phyloP scores from a whole-genome alignment of 92 coral and sea anemone species.

The Hydrozoanthus gracilis region DNA sequence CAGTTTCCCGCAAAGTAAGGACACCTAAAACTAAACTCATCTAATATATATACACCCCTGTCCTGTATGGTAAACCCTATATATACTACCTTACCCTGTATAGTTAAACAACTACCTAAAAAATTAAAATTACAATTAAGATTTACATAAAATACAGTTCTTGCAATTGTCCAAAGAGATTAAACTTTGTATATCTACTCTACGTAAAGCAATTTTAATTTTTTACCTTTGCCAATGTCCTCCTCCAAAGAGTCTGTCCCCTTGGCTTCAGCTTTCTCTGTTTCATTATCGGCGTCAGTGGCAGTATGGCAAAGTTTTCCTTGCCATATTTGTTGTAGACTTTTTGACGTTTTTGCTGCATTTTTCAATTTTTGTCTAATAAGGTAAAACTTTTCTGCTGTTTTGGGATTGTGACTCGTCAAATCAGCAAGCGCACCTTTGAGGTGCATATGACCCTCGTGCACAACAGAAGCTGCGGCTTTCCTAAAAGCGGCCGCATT shows the following conservation, averaged over 20 bases:
- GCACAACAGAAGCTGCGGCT: constrained; percentile 42
- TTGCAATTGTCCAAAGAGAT: no score
- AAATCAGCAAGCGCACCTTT: constrained; percentile 1
- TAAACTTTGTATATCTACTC: no score
- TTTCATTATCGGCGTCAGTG: constrained; percentile 17
- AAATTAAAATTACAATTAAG: no score
- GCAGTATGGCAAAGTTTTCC: neutral
- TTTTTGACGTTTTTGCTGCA: neutral
- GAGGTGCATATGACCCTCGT: neutral
- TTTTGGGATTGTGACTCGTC: constrained; percentile 11
- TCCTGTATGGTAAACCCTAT: no score
- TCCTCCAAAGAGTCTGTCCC: constrained; percentile 15
- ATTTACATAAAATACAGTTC: no score
- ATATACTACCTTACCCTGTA: no score
- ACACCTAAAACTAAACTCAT: no score
- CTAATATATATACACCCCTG: no score
- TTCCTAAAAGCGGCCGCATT: constrained; percentile 57
- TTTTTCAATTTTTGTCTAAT: constrained; percentile 1
- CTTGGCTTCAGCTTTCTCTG: neutral
- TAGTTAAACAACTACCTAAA: no score
- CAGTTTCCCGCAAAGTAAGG: no score
- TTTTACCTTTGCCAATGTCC: neutral
- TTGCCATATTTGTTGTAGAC: neutral
- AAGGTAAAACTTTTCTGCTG: neutral
- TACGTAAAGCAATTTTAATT: no score